Conservation (phyloP, 2,888 invertebrate genomes). For the Cryptus viduatorius region DNA sequence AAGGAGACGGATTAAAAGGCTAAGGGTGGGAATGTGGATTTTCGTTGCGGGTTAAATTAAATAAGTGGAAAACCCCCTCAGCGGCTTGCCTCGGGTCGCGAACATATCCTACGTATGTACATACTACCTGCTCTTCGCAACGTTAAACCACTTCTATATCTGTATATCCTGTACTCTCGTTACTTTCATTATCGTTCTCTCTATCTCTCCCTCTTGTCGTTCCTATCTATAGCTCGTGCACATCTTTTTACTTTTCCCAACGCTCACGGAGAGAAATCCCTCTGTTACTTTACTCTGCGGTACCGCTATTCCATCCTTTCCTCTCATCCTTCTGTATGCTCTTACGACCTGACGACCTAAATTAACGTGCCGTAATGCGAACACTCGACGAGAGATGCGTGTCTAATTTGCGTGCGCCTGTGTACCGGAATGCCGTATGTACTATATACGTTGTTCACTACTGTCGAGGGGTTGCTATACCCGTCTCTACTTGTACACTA, state of each 20-base stretch:
- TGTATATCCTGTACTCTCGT: constrained; percentile 55
- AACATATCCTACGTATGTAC: constrained; percentile 43
- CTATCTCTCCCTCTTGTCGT: constrained; percentile 16
- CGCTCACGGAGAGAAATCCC: constrained; percentile 11
- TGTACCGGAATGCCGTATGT: constrained; percentile 23
- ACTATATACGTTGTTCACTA: background rate
- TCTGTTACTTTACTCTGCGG: constrained; percentile 23
- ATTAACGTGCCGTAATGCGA: constrained; percentile 61
- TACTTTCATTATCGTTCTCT: constrained; percentile 64
- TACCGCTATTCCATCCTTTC: background rate
- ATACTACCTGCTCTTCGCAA: constrained; percentile 27
- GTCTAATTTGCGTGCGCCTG: constrained; percentile 50
- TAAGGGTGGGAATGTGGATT: constrained; percentile 63
- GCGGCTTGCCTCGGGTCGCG: constrained; percentile 32
- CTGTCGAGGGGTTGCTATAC: constrained; percentile 16
- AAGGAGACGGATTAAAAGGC: constrained; percentile 64
- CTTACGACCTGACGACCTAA: constrained; percentile 61
- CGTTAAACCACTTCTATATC: constrained; percentile 20
- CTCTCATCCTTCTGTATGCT: constrained; percentile 38
- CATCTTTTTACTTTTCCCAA: constrained; percentile 41
- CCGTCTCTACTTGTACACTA: background rate
- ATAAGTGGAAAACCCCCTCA: constrained; percentile 66
- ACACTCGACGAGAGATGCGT: constrained; percentile 57
- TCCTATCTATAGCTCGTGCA: constrained; percentile 24
- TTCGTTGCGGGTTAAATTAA: constrained; percentile 67